These are phyloP conservation scores for Rhodophaea formosa DNA, from an alignment of 2,888 invertebrate species.

Conservation along the genomic window DNA sequence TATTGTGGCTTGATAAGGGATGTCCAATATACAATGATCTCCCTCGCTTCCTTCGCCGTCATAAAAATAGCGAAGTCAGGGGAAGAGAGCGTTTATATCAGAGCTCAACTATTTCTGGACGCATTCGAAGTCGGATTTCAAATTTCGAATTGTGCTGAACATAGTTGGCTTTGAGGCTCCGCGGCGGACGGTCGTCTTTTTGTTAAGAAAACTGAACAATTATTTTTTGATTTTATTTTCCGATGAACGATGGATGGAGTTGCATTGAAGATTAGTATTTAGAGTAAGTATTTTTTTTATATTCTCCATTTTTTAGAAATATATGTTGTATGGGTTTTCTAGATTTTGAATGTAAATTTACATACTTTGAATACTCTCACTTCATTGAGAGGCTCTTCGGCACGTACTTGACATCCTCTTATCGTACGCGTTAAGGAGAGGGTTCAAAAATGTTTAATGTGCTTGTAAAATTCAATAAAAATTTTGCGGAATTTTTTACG, in stretches of 20 bases:
- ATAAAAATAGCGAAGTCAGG: conserved; percentile 43
- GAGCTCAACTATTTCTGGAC: conserved; percentile 50
- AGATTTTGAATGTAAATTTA: background rate
- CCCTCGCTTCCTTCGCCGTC: conserved; percentile 34
- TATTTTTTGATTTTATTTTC: conserved; percentile 24
- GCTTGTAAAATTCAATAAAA: too few species aligned
- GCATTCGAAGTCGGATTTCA: conserved; percentile 39
- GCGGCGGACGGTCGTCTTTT: conserved; percentile 36
- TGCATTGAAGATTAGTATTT: conserved; percentile 37
- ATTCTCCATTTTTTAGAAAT: conserved; percentile 9
- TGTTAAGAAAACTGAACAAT: conserved; percentile 23
- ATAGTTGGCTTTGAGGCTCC: conserved; percentile 46
- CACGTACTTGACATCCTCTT: background rate
- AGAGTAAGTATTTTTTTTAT: conserved; percentile 48
- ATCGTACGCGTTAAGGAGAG: background rate
- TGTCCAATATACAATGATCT: conserved; percentile 41
- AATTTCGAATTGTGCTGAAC: conserved; percentile 33
- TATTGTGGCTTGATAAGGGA: conserved; percentile 47
- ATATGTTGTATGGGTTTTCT: background rate
- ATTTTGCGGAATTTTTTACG: background rate
- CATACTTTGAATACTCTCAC: background rate
- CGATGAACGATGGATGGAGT: conserved; percentile 40
- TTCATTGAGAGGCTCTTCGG: background rate
- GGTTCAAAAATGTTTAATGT: background rate
- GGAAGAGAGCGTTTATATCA: conserved; percentile 41